These are phyloP conservation scores for Tholera decimalis DNA, from an alignment of 2,888 invertebrate species.

Conservation along the genomic window DNA sequence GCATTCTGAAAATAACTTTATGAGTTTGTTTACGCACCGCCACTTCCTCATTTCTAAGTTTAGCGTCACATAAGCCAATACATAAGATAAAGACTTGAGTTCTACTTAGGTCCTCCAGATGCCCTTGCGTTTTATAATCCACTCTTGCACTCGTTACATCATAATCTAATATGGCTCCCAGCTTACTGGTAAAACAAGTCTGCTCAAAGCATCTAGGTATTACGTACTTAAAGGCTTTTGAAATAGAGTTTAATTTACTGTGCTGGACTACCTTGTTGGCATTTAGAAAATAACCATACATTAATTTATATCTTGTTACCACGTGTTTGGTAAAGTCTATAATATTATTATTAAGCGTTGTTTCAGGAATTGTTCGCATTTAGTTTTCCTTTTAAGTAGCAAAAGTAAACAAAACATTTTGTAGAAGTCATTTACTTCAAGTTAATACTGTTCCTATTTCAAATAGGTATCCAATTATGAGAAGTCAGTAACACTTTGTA, in stretches of 20 bases:
- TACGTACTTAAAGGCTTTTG: slow-evolving; percentile 1
- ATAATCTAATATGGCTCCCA: slow-evolving; percentile 53
- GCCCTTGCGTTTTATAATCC: slow-evolving; percentile 47
- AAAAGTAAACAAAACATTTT: background rate
- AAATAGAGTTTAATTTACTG: slow-evolving; percentile 32
- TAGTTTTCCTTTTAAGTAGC: no score
- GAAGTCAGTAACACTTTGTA: slow-evolving; percentile 17
- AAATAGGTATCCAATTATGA: slow-evolving; percentile 11
- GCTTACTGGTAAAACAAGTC: slow-evolving; percentile 49
- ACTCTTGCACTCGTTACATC: slow-evolving; percentile 51
- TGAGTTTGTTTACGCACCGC: slow-evolving; percentile 37
- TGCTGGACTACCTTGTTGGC: slow-evolving; percentile 4
- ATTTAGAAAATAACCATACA: slow-evolving; percentile 34
- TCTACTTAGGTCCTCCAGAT: no score
- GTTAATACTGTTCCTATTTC: slow-evolving; percentile 12
- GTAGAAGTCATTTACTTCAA: background rate
- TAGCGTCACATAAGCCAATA: slow-evolving; percentile 23
- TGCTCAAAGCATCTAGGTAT: slow-evolving; percentile 1
- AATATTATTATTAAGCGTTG: slow-evolving; percentile 12
- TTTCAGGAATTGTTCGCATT: no score
- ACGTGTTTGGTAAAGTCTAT: slow-evolving; percentile 28
- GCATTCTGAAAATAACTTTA: slow-evolving; percentile 31
- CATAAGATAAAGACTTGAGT: slow-evolving; percentile 16
- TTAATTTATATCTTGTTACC: slow-evolving; percentile 32
- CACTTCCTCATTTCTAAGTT: slow-evolving; percentile 43